Percentiles rank a stretch among this genome's conserved stretches.
These are phyloP conservation scores for Siphamia tubifer DNA, from an alignment of 2,113 vertebrate genomes.

Conservation along the genomic window DNA sequence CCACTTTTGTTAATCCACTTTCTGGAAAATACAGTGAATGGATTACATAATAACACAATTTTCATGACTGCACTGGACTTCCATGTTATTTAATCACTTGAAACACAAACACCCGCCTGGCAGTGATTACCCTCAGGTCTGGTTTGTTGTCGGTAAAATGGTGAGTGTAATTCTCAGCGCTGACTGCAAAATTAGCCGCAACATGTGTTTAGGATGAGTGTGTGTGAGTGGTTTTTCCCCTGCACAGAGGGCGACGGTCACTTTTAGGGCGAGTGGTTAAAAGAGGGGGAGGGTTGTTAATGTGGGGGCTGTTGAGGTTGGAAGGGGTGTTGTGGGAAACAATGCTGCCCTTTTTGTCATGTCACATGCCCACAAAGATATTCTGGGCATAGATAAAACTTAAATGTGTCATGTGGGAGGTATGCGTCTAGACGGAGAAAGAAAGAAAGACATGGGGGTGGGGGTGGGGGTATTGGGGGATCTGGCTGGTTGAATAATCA, in stretches of 20 bases:
- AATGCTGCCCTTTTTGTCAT: constrained; percentile 69
- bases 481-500: constrained; percentile 55
- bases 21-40: background rate
- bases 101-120: constrained; percentile 16
- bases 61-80: background rate
- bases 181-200: constrained; percentile 21
- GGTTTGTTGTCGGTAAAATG: constrained; percentile 32
- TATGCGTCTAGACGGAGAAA: constrained; percentile 58
- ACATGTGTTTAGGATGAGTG: constrained; percentile 17
- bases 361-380: constrained; percentile 65
- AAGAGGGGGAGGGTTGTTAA: background rate
- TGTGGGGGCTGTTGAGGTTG: constrained; percentile 8
- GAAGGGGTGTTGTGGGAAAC: constrained; percentile 53
- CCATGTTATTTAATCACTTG: constrained; percentile 25
- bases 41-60: constrained; percentile 13
- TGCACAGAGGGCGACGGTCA: constrained; percentile 23
- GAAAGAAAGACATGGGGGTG: background rate
- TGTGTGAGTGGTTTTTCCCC: constrained; percentile 8
- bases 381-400: constrained; percentile 71
- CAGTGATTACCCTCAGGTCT: constrained; percentile 20
- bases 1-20: background rate
- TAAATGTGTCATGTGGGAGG: constrained; percentile 72
- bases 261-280: constrained; percentile 20
- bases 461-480: background rate
- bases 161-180: background rate